Evolutionary conservation across 2,113 vertebrate genomes (phyloP), one percentile per base, ranked within the genome.

Genomic region (Dendrocopos noguchii): DNA sequence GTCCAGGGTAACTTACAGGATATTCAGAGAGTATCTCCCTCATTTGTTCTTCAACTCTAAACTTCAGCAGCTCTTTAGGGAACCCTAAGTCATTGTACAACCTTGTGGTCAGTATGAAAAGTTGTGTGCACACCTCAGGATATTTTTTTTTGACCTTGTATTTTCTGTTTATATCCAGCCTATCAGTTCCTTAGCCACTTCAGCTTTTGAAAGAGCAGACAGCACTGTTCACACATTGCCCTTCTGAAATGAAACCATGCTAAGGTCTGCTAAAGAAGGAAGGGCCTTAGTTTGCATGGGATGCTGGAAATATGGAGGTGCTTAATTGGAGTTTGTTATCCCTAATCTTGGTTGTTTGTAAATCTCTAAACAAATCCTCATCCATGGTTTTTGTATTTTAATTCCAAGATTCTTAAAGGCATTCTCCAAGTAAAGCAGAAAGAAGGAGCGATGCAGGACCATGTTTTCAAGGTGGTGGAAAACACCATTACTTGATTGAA

Each of bases 101-200:
- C 14, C 22, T 3, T 20, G 19, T 36, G 47, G 13, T 31, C 67
- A 46, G 17, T 10, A 55, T 47, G 64, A 52, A 79, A 75, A 66
- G 8, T 12, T 64, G 56, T 52, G 29, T 14, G 0, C 0, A 1
- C 1, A 4, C 42, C 16, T 53, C 73, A 21, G n/a, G 34, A 52
- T 21, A n/a, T n/a, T 2, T 25, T 25, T 31, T 36, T 34, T 2
- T 29, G 15, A 11, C 19, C 31, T 3, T 28, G 33, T 53, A 9
- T 77, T 56, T 82, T 60, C 42, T 78, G 15, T 60, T 66, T 46
- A 5, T 9, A 3, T 1, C 1, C 21, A 29, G 31, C 17, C 70
- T 65, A 22, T 39, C 8, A 4, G 59, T 55, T 76, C 60, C 21
- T 82, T 56, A 87, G 67, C 52, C 21, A 11, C 22, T 11, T 60